Evolutionary conservation across 2,113 vertebrate genomes (phyloP).

Genomic region (Dunckerocampus dactyliophorus): DNA sequence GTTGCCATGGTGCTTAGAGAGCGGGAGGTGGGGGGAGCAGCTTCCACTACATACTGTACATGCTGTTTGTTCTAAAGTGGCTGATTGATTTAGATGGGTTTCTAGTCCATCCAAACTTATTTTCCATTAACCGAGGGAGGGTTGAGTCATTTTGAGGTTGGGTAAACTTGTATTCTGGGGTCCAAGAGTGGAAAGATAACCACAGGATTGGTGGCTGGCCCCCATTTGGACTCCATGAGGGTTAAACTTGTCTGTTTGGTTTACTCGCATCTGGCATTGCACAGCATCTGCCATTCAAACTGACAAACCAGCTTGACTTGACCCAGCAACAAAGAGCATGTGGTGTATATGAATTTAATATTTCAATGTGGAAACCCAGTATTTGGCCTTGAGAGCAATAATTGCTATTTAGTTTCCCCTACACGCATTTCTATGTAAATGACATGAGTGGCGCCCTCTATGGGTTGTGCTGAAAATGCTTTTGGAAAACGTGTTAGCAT

Average conservation of each 20-base stretch:
- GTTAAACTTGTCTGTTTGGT: conserved; percentile 29
- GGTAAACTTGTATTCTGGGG: conserved; percentile 29
- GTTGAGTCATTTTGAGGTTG: conserved; percentile 44
- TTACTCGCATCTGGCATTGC: conserved; percentile 17
- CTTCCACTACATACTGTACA: conserved; percentile 28
- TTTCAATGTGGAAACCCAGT: not conserved
- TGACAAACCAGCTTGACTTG: not conserved
- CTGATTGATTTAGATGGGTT: conserved; percentile 44
- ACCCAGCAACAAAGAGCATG: not conserved
- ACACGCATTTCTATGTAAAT: no score
- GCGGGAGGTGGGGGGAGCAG: conserved; percentile 19
- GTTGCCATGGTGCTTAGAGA: conserved; percentile 52
- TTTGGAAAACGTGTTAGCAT: no score
- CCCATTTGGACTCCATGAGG: conserved; percentile 16
- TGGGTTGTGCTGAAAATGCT: no score
- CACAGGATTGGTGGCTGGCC: conserved; percentile 36
- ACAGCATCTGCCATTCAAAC: conserved; percentile 15
- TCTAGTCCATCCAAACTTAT: conserved; percentile 18
- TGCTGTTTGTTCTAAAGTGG: conserved; percentile 37
- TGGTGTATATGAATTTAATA: conserved; percentile 1
- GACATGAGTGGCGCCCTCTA: no score
- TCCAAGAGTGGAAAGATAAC: conserved; percentile 47
- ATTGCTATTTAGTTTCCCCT: no score
- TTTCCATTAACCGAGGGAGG: conserved; percentile 32
- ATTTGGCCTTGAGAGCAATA: not conserved